Evolutionary conservation across 2,113 vertebrate species (phyloP).

Genomic region (Burhinus bistriatus): DNA sequence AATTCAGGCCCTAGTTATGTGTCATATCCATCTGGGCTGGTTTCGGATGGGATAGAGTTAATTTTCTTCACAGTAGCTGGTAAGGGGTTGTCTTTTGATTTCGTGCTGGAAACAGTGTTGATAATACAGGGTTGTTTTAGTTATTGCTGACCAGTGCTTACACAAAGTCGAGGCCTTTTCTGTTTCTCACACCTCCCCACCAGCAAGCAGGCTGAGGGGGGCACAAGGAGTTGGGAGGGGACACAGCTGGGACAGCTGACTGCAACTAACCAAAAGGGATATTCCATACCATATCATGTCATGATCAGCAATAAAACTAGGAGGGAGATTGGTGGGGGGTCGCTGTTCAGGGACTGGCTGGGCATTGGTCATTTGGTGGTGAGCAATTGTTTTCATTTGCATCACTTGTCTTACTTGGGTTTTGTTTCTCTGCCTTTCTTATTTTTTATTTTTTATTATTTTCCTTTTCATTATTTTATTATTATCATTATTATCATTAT

Average conservation of each 20-base stretch:
- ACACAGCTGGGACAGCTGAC: neutral
- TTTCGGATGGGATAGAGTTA: neutral
- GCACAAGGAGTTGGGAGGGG: neutral
- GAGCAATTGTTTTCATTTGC: neutral
- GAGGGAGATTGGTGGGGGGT: neutral
- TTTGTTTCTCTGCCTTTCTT: neutral
- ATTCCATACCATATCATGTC: neutral
- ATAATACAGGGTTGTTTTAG: too few relatives aligned
- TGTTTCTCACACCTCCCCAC: neutral
- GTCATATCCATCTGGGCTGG: neutral
- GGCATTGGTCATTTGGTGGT: neutral
- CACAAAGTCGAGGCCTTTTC: neutral
- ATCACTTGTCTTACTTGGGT: neutral
- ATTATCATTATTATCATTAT: neutral
- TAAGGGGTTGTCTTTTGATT: neutral
- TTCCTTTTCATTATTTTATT: neutral
- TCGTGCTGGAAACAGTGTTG: neutral
- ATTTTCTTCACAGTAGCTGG: neutral
- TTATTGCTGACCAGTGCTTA: neutral
- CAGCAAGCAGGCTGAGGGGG: neutral
- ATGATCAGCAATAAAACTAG: neutral
- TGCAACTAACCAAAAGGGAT: neutral
- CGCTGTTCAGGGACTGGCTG: too few relatives aligned
- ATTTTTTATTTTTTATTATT: neutral
- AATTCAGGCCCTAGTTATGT: neutral